Conservation (phyloP, 2,797 vertebrate genomes). For the Danio albolineatus region DNA sequence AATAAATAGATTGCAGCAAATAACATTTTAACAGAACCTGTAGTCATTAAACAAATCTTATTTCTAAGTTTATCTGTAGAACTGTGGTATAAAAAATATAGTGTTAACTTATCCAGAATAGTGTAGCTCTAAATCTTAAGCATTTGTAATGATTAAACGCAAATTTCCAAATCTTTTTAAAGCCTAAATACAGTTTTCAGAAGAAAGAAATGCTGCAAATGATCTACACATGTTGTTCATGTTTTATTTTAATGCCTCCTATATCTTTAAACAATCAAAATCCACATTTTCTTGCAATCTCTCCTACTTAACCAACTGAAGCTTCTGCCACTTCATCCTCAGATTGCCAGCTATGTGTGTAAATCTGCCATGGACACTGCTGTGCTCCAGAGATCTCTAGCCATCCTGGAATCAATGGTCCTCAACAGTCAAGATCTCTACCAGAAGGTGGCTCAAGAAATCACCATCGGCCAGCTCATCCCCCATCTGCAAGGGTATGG, state of each 20-base stretch:
- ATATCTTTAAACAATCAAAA: not conserved
- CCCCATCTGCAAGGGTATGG: conserved; percentile 95
- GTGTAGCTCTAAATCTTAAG: no score
- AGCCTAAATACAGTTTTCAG: no score
- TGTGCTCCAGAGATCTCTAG: conserved; percentile 92
- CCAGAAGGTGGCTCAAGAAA: conserved; percentile 99
- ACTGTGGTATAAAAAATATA: no score
- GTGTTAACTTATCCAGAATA: no score
- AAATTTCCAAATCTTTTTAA: no score
- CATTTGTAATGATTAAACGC: no score
- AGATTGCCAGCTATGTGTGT: conserved; percentile 96
- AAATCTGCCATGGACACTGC: conserved; percentile 93
- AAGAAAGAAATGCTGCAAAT: no score
- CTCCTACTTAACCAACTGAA: not conserved
- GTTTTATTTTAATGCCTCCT: not conserved
- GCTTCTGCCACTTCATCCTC: conserved; percentile 51
- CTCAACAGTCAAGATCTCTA: conserved; percentile 98
- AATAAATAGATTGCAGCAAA: no score
- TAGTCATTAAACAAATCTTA: no score
- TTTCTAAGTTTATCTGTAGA: no score
- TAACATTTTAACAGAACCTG: no score
- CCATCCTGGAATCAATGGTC: conserved; percentile 98
- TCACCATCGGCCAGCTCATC: conserved; percentile 97
- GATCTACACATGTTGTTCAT: not conserved
- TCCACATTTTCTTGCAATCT: not conserved